Evolutionary conservation across 2,113 vertebrate species (phyloP).

Genomic region (Myxocyprinus asiaticus): DNA sequence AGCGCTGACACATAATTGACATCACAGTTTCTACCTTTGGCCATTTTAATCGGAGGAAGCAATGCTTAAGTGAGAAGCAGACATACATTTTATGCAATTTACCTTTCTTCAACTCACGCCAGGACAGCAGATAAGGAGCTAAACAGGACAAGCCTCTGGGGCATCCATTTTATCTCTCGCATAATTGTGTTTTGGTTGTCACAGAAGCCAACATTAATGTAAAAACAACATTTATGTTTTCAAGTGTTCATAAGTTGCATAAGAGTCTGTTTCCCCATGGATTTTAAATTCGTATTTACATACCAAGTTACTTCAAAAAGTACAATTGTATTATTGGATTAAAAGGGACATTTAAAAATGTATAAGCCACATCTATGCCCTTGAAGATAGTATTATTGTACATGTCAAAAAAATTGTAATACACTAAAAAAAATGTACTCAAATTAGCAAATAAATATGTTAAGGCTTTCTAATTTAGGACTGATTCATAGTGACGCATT

Average conservation of each 20-base stretch:
- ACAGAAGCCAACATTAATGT: constrained; percentile 22
- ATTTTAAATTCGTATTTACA: not conserved
- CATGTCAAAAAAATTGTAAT: too few relatives aligned
- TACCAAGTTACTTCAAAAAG: constrained; percentile 2
- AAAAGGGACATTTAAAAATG: too few relatives aligned
- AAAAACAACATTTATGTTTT: not conserved
- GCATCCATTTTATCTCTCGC: constrained; percentile 27
- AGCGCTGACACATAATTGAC: not conserved
- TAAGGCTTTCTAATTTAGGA: too few relatives aligned
- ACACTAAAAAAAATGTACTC: too few relatives aligned
- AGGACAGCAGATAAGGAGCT: constrained; percentile 33
- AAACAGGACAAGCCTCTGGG: not conserved
- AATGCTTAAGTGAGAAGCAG: constrained; percentile 1
- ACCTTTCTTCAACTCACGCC: constrained; percentile 18
- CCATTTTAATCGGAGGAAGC: not conserved
- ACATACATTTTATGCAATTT: not conserved
- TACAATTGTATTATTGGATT: not conserved
- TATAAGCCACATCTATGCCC: too few relatives aligned
- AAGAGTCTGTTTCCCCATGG: not conserved
- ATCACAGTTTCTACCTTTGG: not conserved
- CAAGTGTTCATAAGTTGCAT: not conserved
- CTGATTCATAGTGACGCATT: too few relatives aligned
- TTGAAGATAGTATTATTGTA: too few relatives aligned
- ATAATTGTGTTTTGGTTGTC: constrained; percentile 41
- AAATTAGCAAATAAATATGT: too few relatives aligned